Evolutionary conservation across 1,140 invertebrate species (phyloP).

Genomic region (Panulirus ornatus): DNA sequence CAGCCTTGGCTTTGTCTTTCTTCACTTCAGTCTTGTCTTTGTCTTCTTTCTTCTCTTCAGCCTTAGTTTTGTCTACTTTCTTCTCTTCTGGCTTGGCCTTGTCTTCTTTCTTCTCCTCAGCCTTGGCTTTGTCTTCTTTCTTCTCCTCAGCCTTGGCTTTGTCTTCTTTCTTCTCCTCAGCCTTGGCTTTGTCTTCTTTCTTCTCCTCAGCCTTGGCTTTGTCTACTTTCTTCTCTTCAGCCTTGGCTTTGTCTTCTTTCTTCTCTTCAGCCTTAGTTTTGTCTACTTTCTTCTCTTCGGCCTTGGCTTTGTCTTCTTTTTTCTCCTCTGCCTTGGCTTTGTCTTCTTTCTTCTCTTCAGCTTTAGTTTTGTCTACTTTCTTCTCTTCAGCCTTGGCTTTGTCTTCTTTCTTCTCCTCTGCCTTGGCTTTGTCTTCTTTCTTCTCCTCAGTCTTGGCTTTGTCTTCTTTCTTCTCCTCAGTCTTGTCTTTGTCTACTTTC

Average conservation of each 20-base stretch:
- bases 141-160: not conserved
- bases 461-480: too few species aligned
- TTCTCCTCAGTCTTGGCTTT: too few species aligned
- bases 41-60: constrained; percentile 37
- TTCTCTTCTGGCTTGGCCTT: not conserved
- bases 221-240: not conserved
- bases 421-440: too few species aligned
- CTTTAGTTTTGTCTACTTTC: not conserved
- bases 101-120: not conserved
- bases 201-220: constrained; percentile 12
- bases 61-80: constrained; percentile 22
- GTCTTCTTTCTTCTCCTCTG: not conserved
- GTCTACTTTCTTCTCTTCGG: not conserved
- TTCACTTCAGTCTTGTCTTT: constrained; percentile 73
- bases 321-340: constrained; percentile 24
- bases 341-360: not conserved
- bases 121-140: not conserved
- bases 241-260: not conserved
- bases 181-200: not conserved
- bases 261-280: not conserved
- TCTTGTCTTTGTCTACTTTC: too few species aligned
- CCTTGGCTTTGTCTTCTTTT: not conserved
- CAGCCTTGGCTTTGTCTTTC: too few species aligned
- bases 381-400: not conserved
- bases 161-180: constrained; percentile 49